phyloP scores from a whole-genome alignment of 2,797 vertebrate genomes.

The Yasuhikotakia modesta region DNA sequence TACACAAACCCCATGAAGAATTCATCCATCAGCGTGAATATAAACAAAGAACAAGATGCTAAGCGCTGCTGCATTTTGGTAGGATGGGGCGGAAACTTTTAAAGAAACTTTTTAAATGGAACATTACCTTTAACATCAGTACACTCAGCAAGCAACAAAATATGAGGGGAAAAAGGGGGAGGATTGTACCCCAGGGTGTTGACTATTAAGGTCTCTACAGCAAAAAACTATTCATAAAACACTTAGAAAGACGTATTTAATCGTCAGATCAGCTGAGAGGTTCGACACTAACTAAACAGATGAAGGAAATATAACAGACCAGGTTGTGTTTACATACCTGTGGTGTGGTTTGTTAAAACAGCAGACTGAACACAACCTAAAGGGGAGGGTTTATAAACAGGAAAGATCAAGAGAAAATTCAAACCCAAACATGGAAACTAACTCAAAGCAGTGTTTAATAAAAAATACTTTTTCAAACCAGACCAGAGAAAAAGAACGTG shows the following conservation, averaged over 20 bases:
- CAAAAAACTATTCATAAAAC: not conserved
- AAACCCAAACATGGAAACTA: not conserved
- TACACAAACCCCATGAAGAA: constrained; percentile 22
- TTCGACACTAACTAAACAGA: constrained; percentile 12
- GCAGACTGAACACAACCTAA: not conserved
- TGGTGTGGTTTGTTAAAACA: not conserved
- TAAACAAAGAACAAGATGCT: constrained; percentile 26
- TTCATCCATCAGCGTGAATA: constrained; percentile 11
- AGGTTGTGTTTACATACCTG: not conserved
- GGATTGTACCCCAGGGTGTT: constrained; percentile 3
- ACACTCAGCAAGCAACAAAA: constrained; percentile 26
- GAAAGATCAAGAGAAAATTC: not conserved
- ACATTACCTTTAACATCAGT: constrained; percentile 42
- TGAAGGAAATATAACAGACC: not conserved
- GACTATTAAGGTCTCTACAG: not conserved
- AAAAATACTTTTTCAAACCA: not conserved
- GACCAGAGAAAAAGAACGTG: not conserved
- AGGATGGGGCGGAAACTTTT: not conserved
- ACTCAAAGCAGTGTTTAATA: not conserved
- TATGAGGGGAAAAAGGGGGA: constrained; percentile 4
- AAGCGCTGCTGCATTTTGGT: constrained; percentile 16
- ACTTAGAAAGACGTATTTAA: not conserved
- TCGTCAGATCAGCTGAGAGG: not conserved
- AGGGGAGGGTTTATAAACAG: not conserved
- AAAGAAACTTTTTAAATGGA: constrained; percentile 37